phyloP scores from a whole-genome alignment of 2,113 vertebrate species.

The Henicopernis longicauda region DNA sequence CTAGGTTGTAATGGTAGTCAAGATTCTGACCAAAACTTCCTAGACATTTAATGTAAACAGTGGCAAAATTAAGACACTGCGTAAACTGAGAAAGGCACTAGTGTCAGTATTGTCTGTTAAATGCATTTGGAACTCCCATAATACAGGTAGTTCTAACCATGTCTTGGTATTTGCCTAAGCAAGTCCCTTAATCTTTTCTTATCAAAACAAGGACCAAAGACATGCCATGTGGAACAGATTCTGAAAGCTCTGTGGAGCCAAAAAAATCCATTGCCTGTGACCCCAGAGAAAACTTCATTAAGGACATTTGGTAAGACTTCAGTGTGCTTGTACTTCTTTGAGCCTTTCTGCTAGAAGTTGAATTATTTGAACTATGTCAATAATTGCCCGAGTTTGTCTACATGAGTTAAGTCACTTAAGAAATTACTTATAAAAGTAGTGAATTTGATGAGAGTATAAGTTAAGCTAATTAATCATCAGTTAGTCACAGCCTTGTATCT shows the following conservation, averaged over 20 bases:
- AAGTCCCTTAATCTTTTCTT: conserved; percentile 7
- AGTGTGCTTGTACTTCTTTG: neutral
- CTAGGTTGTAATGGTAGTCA: neutral
- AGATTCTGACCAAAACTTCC: neutral
- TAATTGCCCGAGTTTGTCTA: neutral
- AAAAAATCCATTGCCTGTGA: conserved; percentile 1
- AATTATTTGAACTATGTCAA: conserved; percentile 18
- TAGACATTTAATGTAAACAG: neutral
- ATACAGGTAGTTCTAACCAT: neutral
- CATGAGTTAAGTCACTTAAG: conserved; percentile 1
- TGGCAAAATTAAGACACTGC: neutral
- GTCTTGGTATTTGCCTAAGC: neutral
- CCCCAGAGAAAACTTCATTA: neutral
- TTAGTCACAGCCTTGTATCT: neutral
- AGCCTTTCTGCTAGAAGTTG: neutral
- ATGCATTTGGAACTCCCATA: neutral
- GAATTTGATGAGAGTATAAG: neutral
- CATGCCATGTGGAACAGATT: conserved; percentile 19
- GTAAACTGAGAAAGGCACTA: neutral
- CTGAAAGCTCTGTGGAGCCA: neutral
- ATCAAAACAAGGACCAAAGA: conserved; percentile 22
- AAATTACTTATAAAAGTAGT: conserved; percentile 11
- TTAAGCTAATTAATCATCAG: conserved; percentile 34
- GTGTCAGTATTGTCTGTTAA: neutral
- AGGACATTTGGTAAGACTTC: neutral